Base-by-base conservation (phyloP, 2,113 vertebrate species). In the Stercorarius parasiticus region DNA sequence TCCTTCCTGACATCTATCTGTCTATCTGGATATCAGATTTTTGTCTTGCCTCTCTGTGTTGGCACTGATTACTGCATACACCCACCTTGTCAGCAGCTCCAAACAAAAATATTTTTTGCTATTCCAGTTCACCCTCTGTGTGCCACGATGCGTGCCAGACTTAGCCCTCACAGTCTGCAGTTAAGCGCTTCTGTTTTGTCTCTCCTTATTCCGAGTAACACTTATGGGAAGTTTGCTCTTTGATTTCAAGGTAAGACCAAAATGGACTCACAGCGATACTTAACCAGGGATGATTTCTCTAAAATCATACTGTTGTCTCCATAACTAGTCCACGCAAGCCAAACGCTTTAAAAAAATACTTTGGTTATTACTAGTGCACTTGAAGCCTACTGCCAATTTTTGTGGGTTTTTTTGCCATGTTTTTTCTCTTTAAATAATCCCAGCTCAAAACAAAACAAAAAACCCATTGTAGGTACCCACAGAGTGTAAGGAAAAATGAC, bases 51-150 rank as follows among this genome's bases (percentile, higher is more conserved):
- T 94, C 20, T 53, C 34, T 74, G 21, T 53, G 36, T 47, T 94
- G 93, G 91, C 86, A 93, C 47, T 12, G 62, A 66, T 65, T 53
- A 43, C 49, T 79, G 66, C 77, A 69, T 29, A 89, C 62, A 94
- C 53, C 73, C 78, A 91, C 82, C 49, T 0, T 73, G 74, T 61
- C 73, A 95, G 45, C 78, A 91, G 67, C 71, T 93, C 84, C 84
- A 91, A 93, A 95, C 50, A 85, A 96, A 94, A 93, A 58, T 73
- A 85, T 77, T 80, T 95, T 82, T 82, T 42, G 19, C 34, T 82
- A 20, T 78, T 90, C 25, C 36, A 36, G 55, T 67, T 84, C 30
- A 52, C 82, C 15, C 45, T 67, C 80, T 67, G 49, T 84, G 62
- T 94, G 71, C 77, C 88, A 94, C 2, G 15, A 80, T 61, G 38